These are phyloP conservation scores for Silurus asotus DNA, from an alignment of 2,113 vertebrate species.

Conservation along the genomic window DNA sequence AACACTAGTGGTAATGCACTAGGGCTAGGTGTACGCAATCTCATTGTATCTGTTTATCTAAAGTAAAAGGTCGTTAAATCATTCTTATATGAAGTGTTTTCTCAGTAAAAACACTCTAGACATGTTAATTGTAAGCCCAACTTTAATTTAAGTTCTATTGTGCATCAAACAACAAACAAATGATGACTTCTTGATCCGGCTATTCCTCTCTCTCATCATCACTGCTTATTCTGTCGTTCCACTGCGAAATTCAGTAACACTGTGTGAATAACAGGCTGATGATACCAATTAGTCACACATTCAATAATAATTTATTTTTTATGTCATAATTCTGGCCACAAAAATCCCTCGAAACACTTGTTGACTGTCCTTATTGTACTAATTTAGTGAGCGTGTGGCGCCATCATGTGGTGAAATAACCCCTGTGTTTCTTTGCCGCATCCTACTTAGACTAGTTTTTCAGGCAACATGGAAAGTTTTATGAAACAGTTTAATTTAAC, in stretches of 20 bases:
- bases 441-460: background rate
- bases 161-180: background rate
- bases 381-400: background rate
- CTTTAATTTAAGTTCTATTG: background rate
- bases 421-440: background rate
- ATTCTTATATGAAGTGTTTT: background rate
- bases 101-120: background rate
- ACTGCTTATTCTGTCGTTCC: background rate
- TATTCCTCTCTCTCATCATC: background rate
- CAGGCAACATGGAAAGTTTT: background rate
- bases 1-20: background rate
- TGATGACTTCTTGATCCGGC: background rate
- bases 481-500: background rate
- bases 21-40: background rate
- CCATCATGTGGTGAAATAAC: conserved; percentile 55
- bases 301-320: background rate
- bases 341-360: background rate
- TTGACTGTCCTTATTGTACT: background rate
- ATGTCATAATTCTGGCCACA: background rate
- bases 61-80: background rate
- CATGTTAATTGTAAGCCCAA: background rate
- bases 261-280: conserved; percentile 7
- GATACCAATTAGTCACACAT: background rate
- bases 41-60: background rate
- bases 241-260: background rate